Conservation (phyloP, 1,140 invertebrate species). For the Ptiloglossa arizonensis region DNA sequence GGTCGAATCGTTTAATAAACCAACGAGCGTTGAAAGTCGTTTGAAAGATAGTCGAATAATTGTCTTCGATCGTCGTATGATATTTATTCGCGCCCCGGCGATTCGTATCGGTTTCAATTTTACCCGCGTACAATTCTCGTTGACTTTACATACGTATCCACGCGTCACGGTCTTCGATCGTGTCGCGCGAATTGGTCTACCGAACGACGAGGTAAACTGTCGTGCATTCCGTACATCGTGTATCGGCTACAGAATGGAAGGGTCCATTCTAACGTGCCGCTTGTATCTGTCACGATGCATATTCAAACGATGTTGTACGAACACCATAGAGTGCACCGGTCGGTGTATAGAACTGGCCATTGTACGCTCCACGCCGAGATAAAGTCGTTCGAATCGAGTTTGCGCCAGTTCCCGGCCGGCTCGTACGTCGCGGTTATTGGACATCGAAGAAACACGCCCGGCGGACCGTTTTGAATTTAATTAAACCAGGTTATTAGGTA, state of each 20-base stretch:
- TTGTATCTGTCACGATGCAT: conserved; percentile 14
- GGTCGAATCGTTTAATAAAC: no score
- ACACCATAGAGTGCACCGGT: not conserved
- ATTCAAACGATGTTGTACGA: not conserved
- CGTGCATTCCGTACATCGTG: not conserved
- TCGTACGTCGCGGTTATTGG: conserved; percentile 59
- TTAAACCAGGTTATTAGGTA: conserved; percentile 65
- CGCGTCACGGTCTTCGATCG: no score
- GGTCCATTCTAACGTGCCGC: not conserved
- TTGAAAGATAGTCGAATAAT: no score
- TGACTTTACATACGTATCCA: no score
- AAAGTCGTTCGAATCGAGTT: conserved; percentile 60
- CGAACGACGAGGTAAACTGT: not conserved
- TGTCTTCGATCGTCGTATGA: no score
- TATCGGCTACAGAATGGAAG: not conserved
- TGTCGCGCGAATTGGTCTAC: no score
- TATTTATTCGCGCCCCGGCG: no score
- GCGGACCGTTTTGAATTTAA: conserved; percentile 62
- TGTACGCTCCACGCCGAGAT: conserved; percentile 41
- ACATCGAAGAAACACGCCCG: conserved; percentile 60
- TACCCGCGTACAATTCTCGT: no score
- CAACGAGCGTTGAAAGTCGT: no score
- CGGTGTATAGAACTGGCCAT: conserved; percentile 18
- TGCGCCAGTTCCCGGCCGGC: conserved; percentile 59
- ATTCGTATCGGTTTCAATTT: no score